These are phyloP conservation scores for Pseudopodoces humilis DNA, from an alignment of 2,113 vertebrate genomes.

Conservation along the genomic window DNA sequence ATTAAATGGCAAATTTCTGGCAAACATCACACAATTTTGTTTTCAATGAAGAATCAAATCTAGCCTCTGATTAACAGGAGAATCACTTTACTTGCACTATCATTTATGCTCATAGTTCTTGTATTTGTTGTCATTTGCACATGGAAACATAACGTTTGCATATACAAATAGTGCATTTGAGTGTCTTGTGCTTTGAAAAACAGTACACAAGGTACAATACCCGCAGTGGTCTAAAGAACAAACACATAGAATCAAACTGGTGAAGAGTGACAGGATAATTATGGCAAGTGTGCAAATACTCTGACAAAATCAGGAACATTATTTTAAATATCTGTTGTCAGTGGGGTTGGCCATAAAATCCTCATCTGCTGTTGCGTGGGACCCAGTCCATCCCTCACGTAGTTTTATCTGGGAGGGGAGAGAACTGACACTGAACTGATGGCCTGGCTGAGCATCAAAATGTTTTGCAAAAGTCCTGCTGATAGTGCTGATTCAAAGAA, in stretches of 20 bases:
- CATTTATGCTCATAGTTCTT: background rate
- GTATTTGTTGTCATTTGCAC: slow-evolving; percentile 19
- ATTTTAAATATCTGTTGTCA: background rate
- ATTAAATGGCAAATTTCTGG: slow-evolving; percentile 33
- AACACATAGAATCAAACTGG: background rate
- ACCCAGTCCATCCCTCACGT: background rate
- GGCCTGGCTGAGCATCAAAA: slow-evolving; percentile 30
- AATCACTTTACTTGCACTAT: background rate
- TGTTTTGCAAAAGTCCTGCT: background rate
- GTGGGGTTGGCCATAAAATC: background rate
- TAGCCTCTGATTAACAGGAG: background rate
- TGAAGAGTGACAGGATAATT: background rate
- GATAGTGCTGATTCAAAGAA: background rate
- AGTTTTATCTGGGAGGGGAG: background rate
- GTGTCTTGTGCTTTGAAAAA: background rate
- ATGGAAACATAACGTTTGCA: background rate
- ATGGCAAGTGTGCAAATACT: background rate
- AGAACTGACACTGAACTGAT: background rate
- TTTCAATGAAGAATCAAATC: slow-evolving; percentile 5
- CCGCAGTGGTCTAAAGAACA: background rate
- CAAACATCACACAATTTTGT: background rate
- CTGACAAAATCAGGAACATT: background rate
- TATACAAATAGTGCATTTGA: background rate
- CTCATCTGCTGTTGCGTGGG: background rate
- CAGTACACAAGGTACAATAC: background rate